Conservation (phyloP, 2,888 invertebrate genomes). For the Alcis repandata region DNA sequence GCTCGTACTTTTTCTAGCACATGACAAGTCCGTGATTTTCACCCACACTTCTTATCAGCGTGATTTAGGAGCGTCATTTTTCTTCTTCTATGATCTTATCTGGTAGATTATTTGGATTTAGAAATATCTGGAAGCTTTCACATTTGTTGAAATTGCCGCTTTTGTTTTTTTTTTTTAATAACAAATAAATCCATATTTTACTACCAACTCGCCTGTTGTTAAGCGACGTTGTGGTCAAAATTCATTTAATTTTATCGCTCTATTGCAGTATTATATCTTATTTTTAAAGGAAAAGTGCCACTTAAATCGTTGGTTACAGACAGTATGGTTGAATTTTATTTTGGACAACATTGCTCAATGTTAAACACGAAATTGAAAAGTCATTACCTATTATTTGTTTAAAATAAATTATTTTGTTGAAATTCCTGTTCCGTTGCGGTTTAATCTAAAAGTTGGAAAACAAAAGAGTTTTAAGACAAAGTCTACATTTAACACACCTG, state of each 20-base stretch:
- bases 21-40: slow-evolving; percentile 19
- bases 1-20: slow-evolving; percentile 23
- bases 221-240: too few relatives aligned
- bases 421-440: slow-evolving; percentile 20
- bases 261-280: too few relatives aligned
- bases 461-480: slow-evolving; percentile 37
- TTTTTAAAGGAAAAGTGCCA: too few relatives aligned
- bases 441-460: slow-evolving; percentile 20
- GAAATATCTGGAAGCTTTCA: background rate
- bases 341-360: too few relatives aligned
- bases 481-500: slow-evolving; percentile 46
- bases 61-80: slow-evolving; percentile 4
- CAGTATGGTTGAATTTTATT: too few relatives aligned
- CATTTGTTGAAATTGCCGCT: background rate
- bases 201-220: too few relatives aligned
- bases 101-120: slow-evolving; percentile 3
- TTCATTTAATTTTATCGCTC: too few relatives aligned
- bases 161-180: too few relatives aligned
- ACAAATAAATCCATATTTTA: too few relatives aligned
- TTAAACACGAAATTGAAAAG: slow-evolving; percentile 1
- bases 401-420: slow-evolving; percentile 20
- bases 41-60: slow-evolving; percentile 5
- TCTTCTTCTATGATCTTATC: slow-evolving; percentile 9
- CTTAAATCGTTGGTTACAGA: too few relatives aligned
- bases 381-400: background rate